Conservation (phyloP, 1,140 invertebrate genomes). For the Cotesia vestalis region DNA sequence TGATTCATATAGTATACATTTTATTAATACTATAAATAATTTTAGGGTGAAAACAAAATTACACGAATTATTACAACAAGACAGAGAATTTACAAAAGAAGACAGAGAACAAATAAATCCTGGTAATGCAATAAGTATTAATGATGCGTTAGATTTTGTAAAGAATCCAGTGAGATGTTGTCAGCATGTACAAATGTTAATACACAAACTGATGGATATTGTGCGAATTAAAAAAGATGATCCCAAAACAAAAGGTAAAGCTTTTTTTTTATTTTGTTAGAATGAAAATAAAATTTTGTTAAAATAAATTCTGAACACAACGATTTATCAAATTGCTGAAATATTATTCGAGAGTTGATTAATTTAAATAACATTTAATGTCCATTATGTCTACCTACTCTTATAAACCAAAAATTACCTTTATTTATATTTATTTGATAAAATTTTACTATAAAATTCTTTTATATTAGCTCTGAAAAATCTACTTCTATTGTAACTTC, state of each 20-base stretch:
- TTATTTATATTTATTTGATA: no score
- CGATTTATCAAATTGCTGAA: no score
- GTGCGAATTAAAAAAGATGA: slow-evolving; percentile 88
- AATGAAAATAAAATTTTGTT: no score
- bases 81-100: slow-evolving; percentile 87
- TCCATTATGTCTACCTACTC: no score
- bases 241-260: slow-evolving; percentile 82
- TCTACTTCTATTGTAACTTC: no score
- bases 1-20: no score
- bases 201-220: slow-evolving; percentile 85
- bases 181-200: slow-evolving; percentile 85
- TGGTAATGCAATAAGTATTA: slow-evolving; percentile 85
- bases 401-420: no score
- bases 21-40: slow-evolving; percentile 31
- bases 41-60: slow-evolving; percentile 92
- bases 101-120: slow-evolving; percentile 91
- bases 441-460: no score
- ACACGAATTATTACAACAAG: slow-evolving; percentile 91
- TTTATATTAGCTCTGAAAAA: no score
- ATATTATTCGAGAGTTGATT: no score
- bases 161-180: slow-evolving; percentile 97
- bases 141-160: slow-evolving; percentile 91
- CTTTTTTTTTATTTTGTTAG: not conserved
- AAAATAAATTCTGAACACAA: no score
- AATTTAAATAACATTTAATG: no score